Percentiles rank a stretch among this genome's conserved stretches.
These are phyloP conservation scores for Gorsachius goisagi DNA, from an alignment of 2,113 vertebrate genomes.

Conservation along the genomic window DNA sequence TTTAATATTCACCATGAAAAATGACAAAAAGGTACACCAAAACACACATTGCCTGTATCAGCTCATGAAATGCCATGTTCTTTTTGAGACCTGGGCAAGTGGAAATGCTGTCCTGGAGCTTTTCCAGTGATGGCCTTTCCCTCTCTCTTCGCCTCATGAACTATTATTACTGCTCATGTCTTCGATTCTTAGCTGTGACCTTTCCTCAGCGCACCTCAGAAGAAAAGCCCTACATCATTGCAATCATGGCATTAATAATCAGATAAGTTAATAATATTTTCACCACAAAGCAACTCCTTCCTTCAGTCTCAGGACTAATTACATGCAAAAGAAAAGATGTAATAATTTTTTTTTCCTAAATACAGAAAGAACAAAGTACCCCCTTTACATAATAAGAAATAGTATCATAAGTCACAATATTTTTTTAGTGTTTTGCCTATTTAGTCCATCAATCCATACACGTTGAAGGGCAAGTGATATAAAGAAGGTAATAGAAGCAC, in stretches of 20 bases:
- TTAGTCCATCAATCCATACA: neutral
- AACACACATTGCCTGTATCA: neutral
- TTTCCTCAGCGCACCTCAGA: neutral
- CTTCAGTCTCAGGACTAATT: neutral
- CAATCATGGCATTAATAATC: neutral
- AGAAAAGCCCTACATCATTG: neutral
- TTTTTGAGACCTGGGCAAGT: neutral
- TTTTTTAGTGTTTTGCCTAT: neutral
- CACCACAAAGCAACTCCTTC: neutral
- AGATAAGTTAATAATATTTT: neutral
- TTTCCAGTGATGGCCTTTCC: neutral
- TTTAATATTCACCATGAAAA: neutral
- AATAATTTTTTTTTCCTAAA: rapidly evolving
- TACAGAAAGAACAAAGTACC: neutral
- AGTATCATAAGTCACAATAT: neutral
- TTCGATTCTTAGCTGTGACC: conserved; percentile 13
- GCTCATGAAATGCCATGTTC: neutral
- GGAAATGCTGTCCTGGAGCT: neutral
- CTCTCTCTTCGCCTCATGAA: neutral
- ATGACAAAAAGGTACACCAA: neutral
- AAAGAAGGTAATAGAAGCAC: neutral
- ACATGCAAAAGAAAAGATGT: neutral
- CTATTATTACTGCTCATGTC: neutral
- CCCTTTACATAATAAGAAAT: neutral
- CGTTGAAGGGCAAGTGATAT: neutral